These are phyloP conservation scores for Podarcis lilfordi DNA, from an alignment of 2,797 vertebrate species.

Conservation along the genomic window DNA sequence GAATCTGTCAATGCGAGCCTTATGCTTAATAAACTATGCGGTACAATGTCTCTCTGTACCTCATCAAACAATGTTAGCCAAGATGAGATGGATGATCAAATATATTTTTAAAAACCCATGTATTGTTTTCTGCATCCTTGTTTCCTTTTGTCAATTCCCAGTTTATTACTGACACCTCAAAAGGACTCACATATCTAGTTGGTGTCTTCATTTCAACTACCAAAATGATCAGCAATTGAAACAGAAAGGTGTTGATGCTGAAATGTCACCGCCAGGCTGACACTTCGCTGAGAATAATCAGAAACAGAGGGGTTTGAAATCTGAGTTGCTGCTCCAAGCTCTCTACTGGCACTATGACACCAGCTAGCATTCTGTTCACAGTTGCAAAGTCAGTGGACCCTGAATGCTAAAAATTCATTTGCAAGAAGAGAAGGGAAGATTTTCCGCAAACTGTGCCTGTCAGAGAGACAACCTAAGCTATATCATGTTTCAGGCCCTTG, in stretches of 20 bases:
- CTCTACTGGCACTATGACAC: not conserved
- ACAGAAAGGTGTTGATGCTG: not conserved
- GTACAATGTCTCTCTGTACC: not conserved
- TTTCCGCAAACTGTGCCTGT: not conserved
- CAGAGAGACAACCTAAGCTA: not conserved
- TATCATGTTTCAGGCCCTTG: not conserved
- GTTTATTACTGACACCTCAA: not conserved
- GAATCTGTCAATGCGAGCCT: not conserved
- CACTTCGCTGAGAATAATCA: not conserved
- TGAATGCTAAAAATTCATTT: not conserved
- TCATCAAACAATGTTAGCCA: not conserved
- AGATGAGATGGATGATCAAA: not conserved
- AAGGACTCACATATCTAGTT: not conserved
- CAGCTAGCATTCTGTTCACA: not conserved
- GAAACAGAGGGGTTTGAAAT: not conserved
- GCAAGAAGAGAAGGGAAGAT: not conserved
- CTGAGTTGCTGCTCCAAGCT: not conserved
- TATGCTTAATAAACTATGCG: not conserved
- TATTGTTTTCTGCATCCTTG: no score
- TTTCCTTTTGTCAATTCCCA: conserved; percentile 1
- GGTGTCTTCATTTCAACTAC: not conserved
- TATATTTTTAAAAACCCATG: not conserved
- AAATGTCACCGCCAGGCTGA: not conserved
- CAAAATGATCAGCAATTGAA: not conserved
- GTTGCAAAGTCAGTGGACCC: not conserved